Evolutionary conservation across 2,113 vertebrate species (phyloP), one percentile per base, ranked within the genome.

Genomic region (Menidia beryllina): DNA sequence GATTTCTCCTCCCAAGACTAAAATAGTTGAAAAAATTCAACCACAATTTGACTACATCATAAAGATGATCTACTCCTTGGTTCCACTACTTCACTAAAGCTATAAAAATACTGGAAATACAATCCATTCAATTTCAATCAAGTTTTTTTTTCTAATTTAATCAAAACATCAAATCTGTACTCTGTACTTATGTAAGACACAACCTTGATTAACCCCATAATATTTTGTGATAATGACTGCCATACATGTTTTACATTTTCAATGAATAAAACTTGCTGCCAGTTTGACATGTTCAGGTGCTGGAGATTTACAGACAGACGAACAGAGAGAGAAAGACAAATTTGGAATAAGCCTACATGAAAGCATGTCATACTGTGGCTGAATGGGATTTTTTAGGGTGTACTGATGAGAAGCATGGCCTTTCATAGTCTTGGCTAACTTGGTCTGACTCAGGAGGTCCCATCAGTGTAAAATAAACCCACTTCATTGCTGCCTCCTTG

Each of bases 381-480:
- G 20, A 55, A 36, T 61, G 39, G 55, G 55, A 50, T 38, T 27
- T 45, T n/a, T 43, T 25, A 8, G 38, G 50, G 26, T 70, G 58
- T 41, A 13, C 66, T 67, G 57, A 82, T 82, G 51, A 60, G 69
- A 79, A 34, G 75, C 65, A 39, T 60, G 41, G 69, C 54, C 78
- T 69, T 59, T 84, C 79, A 78, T 3, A 30, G 70, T 61, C 62
- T 73, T 69, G 61, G 47, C 50, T 86, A 65, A 82, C 69, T 70
- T 61, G 25, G 12, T 75, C 57, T 69, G 56, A 74, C 82, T 78
- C 54, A 57, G 52, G 73, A 74, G 66, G 59, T 69, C 77, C 62
- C 59, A 61, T 83, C 62, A 66, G 75, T 74, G 67, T 72, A 71
- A 87, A 82, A 89, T 67, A 59, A 76, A 75, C 62, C 61, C 53